phyloP scores from a whole-genome alignment of 2,113 vertebrate genomes.

The Potamarius usumacintae region DNA sequence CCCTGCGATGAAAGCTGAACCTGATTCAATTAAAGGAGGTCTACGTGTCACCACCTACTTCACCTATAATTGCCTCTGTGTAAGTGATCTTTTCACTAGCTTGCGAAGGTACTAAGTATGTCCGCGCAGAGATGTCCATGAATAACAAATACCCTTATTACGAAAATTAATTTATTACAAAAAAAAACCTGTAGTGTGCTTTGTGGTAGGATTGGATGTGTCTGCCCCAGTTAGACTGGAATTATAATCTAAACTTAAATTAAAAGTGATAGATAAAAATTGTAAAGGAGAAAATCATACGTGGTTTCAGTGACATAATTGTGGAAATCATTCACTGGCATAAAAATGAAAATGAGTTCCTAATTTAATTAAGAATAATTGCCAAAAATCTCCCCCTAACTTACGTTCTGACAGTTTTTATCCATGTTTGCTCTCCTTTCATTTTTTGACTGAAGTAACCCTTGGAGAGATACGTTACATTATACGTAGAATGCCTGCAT shows the following conservation, averaged over 20 bases:
- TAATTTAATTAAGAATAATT: neutral
- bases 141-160: neutral
- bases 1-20: slow-evolving; percentile 67
- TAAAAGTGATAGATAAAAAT: neutral
- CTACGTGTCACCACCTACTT: slow-evolving; percentile 78
- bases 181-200: neutral
- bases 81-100: slow-evolving; percentile 76
- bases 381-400: neutral
- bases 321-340: neutral
- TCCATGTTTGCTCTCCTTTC: neutral
- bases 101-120: neutral
- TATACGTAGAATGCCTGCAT: neutral
- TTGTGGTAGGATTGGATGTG: neutral
- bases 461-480: neutral
- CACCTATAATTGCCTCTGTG: slow-evolving; percentile 88
- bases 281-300: neutral
- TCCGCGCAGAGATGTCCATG: neutral
- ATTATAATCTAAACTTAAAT: neutral
- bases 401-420: neutral
- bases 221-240: neutral
- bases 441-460: neutral
- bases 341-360: neutral
- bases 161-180: neutral
- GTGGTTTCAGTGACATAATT: neutral
- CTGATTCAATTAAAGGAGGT: slow-evolving; percentile 84